phyloP scores from a whole-genome alignment of 2,113 vertebrate genomes.

The Varanus komodoensis region DNA sequence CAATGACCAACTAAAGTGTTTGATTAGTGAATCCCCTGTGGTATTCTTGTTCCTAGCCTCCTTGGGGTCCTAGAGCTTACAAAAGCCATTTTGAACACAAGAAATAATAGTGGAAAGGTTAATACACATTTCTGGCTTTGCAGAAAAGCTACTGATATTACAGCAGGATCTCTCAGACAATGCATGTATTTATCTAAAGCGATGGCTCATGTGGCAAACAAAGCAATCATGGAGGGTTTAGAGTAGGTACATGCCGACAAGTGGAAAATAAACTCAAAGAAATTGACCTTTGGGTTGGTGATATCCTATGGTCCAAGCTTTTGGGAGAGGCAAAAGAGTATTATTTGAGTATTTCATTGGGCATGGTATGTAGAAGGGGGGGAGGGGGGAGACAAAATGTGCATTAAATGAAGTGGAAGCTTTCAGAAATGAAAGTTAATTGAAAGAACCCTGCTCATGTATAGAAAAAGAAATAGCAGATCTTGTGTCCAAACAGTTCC shows the following conservation, averaged over 20 bases:
- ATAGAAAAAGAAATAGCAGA: not conserved
- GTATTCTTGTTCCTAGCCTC: constrained; percentile 34
- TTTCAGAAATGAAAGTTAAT: constrained; percentile 15
- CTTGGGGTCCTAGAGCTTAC: constrained; percentile 24
- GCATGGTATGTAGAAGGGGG: not conserved
- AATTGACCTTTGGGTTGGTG: constrained; percentile 9
- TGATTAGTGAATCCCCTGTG: not conserved
- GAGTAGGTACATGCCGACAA: constrained; percentile 30
- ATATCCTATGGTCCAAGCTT: not conserved
- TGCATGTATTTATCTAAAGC: constrained; percentile 49
- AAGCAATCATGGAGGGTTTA: constrained; percentile 55
- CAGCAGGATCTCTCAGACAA: constrained; percentile 39
- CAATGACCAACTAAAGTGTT: constrained; percentile 14
- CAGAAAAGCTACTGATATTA: constrained; percentile 42
- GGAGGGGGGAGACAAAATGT: not conserved
- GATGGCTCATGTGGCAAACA: constrained; percentile 44
- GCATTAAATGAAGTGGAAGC: constrained; percentile 22
- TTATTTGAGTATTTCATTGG: not conserved
- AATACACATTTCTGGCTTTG: constrained; percentile 42
- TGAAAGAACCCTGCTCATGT: not conserved
- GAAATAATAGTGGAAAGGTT: constrained; percentile 42
- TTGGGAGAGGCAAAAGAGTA: not conserved
- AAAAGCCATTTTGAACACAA: constrained; percentile 41
- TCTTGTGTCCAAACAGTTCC: not conserved
- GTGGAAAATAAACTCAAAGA: constrained; percentile 26